Evolutionary conservation across 2,113 vertebrate species (phyloP).

Genomic region (Trogon surrucura): DNA sequence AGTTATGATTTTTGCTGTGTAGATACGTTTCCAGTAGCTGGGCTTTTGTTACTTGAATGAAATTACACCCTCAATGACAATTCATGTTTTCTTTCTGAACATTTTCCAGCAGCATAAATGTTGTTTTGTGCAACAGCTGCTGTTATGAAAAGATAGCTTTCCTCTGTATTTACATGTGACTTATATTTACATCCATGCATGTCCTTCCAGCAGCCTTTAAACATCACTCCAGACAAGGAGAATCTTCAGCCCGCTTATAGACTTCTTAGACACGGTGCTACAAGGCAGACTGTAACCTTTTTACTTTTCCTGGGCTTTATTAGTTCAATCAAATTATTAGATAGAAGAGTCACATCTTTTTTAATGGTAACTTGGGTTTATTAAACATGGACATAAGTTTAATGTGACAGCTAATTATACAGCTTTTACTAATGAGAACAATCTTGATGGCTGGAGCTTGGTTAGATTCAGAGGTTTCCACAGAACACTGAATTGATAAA

Average conservation of each 20-base stretch:
- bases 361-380: not conserved
- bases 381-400: conserved; percentile 26
- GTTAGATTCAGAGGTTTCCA: not conserved
- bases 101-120: not conserved
- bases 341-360: not conserved
- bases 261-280: not conserved
- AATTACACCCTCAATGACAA: not conserved
- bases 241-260: not conserved
- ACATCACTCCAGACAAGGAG: not conserved
- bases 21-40: not conserved
- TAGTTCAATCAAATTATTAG: conserved; percentile 30
- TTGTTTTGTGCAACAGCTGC: not conserved
- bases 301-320: not conserved
- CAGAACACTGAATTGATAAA: not conserved
- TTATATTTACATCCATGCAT: not conserved
- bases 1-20: not conserved
- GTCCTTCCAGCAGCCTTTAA: not conserved
- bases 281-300: not conserved
- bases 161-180: not conserved
- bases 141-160: not conserved
- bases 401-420: conserved; percentile 52
- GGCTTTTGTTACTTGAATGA: not conserved
- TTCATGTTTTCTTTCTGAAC: not conserved
- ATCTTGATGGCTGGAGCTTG: not conserved
- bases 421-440: conserved; percentile 31